Percentiles rank a stretch among this genome's conserved stretches.
phyloP scores from a whole-genome alignment of 2,797 vertebrate genomes.

The Hypotaenidia okinawae region DNA sequence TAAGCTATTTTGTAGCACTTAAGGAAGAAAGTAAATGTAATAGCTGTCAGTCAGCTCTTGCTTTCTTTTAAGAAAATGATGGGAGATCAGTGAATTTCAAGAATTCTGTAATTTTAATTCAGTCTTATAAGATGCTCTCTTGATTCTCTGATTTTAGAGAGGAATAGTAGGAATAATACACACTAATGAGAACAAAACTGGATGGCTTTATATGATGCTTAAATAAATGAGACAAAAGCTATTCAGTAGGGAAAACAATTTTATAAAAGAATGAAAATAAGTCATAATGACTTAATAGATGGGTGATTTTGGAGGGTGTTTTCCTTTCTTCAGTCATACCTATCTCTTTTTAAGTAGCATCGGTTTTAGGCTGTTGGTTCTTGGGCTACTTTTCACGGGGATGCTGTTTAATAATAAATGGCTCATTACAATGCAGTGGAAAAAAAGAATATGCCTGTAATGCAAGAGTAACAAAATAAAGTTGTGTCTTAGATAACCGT shows the following conservation, averaged over 20 bases:
- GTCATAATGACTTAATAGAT: neutral
- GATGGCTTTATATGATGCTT: neutral
- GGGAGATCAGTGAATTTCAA: conserved; percentile 23
- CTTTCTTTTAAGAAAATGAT: neutral
- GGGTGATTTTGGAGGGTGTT: neutral
- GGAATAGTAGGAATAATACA: neutral
- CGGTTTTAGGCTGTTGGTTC: neutral
- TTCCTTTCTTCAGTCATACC: neutral
- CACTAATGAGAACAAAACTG: neutral
- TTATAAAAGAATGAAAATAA: neutral
- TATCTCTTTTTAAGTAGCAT: neutral
- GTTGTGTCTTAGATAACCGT: neutral
- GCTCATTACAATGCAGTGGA: neutral
- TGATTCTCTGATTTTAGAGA: neutral
- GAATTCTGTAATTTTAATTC: neutral
- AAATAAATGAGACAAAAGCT: neutral
- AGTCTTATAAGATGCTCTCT: neutral
- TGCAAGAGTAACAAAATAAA: neutral
- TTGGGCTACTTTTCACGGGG: neutral
- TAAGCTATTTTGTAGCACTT: conserved; percentile 13
- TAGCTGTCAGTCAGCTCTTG: neutral
- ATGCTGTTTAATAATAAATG: neutral
- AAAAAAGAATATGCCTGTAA: neutral
- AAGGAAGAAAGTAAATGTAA: neutral
- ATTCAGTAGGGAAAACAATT: neutral